These are phyloP conservation scores for Siniperca scherzeri DNA, from an alignment of 2,797 vertebrate species.

Conservation along the genomic window DNA sequence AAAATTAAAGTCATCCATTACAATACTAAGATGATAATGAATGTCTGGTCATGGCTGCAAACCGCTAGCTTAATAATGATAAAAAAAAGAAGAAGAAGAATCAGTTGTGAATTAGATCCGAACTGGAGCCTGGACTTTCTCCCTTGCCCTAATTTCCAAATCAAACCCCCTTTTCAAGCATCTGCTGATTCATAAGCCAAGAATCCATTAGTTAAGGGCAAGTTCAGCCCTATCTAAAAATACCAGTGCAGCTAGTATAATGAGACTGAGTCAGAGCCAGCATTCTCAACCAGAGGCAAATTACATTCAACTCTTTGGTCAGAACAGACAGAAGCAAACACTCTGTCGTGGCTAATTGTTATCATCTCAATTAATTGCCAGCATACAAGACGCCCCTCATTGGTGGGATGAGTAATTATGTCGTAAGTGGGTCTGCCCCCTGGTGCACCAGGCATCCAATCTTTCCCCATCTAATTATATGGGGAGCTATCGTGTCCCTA, in stretches of 20 bases:
- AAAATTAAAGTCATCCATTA: constrained; percentile 2
- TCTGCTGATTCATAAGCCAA: constrained; percentile 60
- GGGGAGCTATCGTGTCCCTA: constrained; percentile 79
- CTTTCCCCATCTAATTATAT: constrained; percentile 81
- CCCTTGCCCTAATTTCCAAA: constrained; percentile 45
- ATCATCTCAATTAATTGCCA: constrained; percentile 78
- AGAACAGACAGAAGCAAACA: constrained; percentile 67
- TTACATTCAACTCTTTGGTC: constrained; percentile 64
- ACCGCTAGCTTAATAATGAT: neutral
- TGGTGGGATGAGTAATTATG: constrained; percentile 77
- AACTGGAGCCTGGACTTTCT: constrained; percentile 23
- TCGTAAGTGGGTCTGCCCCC: constrained; percentile 74
- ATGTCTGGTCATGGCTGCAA: neutral
- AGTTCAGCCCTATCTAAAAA: constrained; percentile 55
- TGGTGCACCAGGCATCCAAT: constrained; percentile 74
- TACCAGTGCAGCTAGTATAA: constrained; percentile 45
- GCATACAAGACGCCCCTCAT: constrained; percentile 63
- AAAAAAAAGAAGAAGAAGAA: constrained; percentile 5
- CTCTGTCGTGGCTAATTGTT: constrained; percentile 69
- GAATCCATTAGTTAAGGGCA: constrained; percentile 55
- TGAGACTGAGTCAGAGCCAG: constrained; percentile 58
- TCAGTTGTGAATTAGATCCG: constrained; percentile 10
- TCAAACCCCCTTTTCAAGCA: constrained; percentile 45
- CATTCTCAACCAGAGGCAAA: constrained; percentile 57
- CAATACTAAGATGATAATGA: neutral